Conservation (phyloP, 2,797 vertebrate species). For the Onychomys leucogaster region DNA sequence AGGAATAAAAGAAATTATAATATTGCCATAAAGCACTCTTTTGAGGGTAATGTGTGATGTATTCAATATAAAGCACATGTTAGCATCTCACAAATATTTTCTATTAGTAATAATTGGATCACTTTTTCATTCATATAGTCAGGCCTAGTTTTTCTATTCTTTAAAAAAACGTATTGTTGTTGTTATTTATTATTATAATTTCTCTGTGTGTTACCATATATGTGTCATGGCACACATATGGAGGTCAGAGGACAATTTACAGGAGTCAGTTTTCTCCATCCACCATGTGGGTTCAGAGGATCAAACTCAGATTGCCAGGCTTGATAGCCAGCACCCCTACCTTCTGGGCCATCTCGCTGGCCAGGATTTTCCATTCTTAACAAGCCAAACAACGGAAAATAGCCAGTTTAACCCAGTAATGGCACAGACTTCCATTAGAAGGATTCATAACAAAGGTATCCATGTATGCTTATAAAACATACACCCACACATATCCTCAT, state of each 20-base stretch:
- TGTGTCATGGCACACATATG: background rate
- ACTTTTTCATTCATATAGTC: background rate
- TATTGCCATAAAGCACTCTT: background rate
- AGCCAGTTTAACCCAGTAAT: constrained; percentile 37
- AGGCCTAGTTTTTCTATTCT: background rate
- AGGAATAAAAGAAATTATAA: background rate
- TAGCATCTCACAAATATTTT: background rate
- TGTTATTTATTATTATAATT: background rate
- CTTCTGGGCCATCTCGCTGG: background rate
- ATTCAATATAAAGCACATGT: background rate
- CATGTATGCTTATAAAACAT: background rate
- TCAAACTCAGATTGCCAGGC: background rate
- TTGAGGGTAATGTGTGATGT: background rate
- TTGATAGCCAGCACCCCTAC: background rate
- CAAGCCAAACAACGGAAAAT: background rate
- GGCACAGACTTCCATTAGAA: constrained; percentile 28
- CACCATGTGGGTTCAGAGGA: background rate
- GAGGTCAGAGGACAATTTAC: background rate
- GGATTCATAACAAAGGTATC: background rate
- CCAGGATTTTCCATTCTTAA: background rate
- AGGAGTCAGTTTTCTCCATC: background rate
- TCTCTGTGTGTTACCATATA: background rate
- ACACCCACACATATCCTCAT: background rate
- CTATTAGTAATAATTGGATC: background rate
- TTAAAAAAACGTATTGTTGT: background rate